Conservation (phyloP, 2,113 vertebrate species). For the Pluvianellus socialis region DNA sequence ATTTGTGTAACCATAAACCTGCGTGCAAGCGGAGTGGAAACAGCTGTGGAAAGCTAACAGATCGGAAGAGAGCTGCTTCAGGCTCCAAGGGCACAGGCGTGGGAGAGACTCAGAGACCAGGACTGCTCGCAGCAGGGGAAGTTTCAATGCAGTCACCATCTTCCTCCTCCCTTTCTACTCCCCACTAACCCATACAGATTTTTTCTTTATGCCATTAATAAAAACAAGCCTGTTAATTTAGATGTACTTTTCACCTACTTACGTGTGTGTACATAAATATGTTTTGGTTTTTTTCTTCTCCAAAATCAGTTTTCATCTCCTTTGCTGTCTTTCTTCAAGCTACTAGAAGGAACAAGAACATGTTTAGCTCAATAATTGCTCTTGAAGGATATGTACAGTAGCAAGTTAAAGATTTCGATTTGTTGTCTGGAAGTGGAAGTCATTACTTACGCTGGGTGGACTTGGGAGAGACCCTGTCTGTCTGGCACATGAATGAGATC, state of each 20-base stretch:
- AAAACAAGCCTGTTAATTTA: background rate
- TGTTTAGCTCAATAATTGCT: background rate
- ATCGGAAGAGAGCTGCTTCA: background rate
- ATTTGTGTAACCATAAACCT: background rate
- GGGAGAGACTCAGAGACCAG: background rate
- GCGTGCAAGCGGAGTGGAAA: background rate
- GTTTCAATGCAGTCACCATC: background rate
- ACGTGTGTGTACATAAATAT: background rate
- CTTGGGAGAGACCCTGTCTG: background rate
- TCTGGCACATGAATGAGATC: background rate
- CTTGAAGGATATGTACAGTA: background rate
- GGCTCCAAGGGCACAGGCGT: background rate
- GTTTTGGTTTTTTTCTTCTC: background rate
- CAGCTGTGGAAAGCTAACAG: background rate
- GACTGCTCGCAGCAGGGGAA: background rate
- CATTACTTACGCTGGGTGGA: background rate
- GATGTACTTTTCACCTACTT: background rate
- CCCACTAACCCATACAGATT: background rate
- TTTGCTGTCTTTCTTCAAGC: background rate
- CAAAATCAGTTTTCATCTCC: background rate
- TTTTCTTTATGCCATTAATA: background rate
- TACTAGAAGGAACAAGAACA: background rate
- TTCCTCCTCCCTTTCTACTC: background rate
- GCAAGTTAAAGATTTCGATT: background rate
- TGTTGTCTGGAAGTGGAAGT: slow-evolving; percentile 1